Evolutionary conservation across 1,140 invertebrate genomes (phyloP), one percentile per base, ranked within the genome.

Genomic region (Brachionus angularis): DNA sequence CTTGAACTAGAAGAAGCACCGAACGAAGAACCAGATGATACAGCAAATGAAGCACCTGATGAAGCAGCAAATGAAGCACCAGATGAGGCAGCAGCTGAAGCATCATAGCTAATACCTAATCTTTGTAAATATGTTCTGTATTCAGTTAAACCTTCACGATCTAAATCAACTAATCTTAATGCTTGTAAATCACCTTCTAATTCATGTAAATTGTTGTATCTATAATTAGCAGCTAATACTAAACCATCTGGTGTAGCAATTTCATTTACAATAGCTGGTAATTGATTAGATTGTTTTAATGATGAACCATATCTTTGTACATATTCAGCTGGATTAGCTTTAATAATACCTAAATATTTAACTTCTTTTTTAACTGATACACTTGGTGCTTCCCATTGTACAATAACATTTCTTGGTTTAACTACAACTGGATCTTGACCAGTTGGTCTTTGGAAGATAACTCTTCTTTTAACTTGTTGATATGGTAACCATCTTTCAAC

Each of bases 401-500:
- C 39, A 50, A 72, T 72, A 12, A 72, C 25, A 34, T 72, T 72
- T 27, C 49, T 52, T 53, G 33, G 29, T 34, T 58, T 44, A 10
- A 49, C 42, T 25, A 50, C 34, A 21, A 36, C 33, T 58, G 34
- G 34, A 23, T 55, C 27, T 14, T 33, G 52, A 34, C 18, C 70
- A 27, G 12, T 14, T 31, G 70, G 34, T 21, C 33, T 42, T 61
- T 72, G 70, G 44, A 29, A 58, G 18, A 72, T 53, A 16, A 52
- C 47, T 42, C 47, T 36, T 58, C 70, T 18, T 36, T 72, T 72
- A 23, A 25, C 36, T 61, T 72, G 12, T n/a, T 21, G 14, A 21
- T 72, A 72, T 58, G 70, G 70, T 21, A 58, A 25, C 67, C 67
- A 71, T 39, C 67, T 42, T 55, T 71, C 67, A 23, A 71, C 31